Conservation (phyloP, 2,888 invertebrate species). For the Apamea crenata region DNA sequence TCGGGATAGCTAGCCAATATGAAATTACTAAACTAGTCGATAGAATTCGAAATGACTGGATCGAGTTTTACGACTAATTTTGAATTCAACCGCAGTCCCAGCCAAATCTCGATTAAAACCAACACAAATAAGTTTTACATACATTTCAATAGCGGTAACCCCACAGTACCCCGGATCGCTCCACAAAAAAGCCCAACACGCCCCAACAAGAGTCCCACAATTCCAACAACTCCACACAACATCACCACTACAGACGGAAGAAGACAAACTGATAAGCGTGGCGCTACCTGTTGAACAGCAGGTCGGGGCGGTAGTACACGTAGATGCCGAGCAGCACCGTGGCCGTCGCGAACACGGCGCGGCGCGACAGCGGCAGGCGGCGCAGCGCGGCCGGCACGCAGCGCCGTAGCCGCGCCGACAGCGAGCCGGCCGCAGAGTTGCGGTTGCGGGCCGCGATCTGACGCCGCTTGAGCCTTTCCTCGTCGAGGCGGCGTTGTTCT, state of each 20-base stretch:
- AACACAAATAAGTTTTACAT: neutral
- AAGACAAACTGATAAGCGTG: conserved; percentile 85
- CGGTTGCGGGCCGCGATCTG: conserved; percentile 74
- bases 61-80: neutral
- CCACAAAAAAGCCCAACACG: neutral
- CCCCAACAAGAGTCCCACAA: neutral
- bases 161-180: neutral
- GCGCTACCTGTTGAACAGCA: conserved; percentile 85
- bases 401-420: conserved; percentile 65
- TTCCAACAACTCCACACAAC: conserved; percentile 48
- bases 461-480: conserved; percentile 87
- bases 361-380: conserved; percentile 83
- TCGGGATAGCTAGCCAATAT: neutral
- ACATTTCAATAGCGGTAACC: neutral
- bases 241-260: conserved; percentile 76
- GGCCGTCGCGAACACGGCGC: conserved; percentile 89
- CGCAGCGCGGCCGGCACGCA: conserved; percentile 79
- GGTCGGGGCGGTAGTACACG: conserved; percentile 90
- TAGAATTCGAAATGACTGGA: neutral
- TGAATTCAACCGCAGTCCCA: neutral
- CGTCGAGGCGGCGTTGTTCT: conserved; percentile 90
- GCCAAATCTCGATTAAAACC: neutral
- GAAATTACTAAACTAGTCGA: neutral
- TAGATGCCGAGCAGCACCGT: conserved; percentile 90
- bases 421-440: conserved; percentile 17